Evolutionary conservation across 2,888 invertebrate species (phyloP).

Genomic region (Orchesellides sinensis): DNA sequence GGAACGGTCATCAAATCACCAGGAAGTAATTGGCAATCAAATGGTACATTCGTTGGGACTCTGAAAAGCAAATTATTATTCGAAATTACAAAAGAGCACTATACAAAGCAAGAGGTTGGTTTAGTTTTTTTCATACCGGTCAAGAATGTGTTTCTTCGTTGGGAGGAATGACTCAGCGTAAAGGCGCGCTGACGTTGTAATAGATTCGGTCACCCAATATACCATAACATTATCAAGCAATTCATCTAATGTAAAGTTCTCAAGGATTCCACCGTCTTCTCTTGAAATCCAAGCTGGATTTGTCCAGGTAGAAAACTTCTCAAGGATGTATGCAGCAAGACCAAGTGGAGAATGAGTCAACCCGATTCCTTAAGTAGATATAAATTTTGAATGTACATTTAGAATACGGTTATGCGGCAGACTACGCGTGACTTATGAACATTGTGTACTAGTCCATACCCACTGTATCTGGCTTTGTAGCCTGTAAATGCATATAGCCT

Average conservation of each 20-base stretch:
- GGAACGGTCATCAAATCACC: conserved; percentile 77
- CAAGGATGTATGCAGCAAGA: conserved; percentile 91
- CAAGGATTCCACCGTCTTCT: conserved; percentile 77
- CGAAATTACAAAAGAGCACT: too few relatives aligned
- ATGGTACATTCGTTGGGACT: conserved; percentile 48
- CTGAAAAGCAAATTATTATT: background rate
- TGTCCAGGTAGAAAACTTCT: conserved; percentile 89
- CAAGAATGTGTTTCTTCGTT: background rate
- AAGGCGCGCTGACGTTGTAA: conserved; percentile 85
- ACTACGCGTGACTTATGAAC: too few relatives aligned
- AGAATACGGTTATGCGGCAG: too few relatives aligned
- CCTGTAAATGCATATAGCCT: conserved; percentile 85
- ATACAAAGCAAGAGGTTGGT: background rate
- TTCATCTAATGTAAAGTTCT: conserved; percentile 78
- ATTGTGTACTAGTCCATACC: too few relatives aligned
- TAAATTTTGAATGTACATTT: background rate
- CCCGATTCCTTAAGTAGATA: conserved; percentile 77
- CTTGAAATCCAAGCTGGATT: conserved; percentile 74
- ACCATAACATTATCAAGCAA: conserved; percentile 88
- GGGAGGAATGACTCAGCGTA: conserved; percentile 77
- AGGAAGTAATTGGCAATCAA: conserved; percentile 75
- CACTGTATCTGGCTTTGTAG: conserved; percentile 92
- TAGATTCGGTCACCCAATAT: conserved; percentile 87
- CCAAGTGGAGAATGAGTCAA: conserved; percentile 89
- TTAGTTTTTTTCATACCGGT: conserved; percentile 1